A percentile compares a stretch with the other conserved stretches of the same genome.
Conservation (phyloP, 2,113 vertebrate genomes). For the Trochalopteron elliotii region DNA sequence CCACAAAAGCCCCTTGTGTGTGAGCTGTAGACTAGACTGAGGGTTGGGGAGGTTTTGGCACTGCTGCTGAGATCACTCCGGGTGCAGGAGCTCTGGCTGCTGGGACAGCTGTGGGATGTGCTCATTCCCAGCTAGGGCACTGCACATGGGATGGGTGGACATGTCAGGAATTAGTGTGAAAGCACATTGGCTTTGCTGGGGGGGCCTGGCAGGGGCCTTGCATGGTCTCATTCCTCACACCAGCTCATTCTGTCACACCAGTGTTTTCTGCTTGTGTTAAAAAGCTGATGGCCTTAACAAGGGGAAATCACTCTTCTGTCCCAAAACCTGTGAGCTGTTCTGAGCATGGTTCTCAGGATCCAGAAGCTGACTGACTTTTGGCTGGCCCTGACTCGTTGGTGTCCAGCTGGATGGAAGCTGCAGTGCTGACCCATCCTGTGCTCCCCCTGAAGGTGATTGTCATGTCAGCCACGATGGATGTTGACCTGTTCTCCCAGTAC, state of each 20-base stretch:
- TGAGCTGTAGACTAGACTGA: not conserved
- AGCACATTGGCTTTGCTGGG: not conserved
- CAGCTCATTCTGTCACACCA: accelerated
- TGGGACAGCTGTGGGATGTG: not conserved
- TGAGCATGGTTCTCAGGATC: not conserved
- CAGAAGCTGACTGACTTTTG: not conserved
- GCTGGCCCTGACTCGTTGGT: not conserved
- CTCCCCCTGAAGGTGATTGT: constrained; percentile 80
- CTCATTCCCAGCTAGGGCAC: not conserved
- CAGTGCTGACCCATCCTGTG: not conserved
- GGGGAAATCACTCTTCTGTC: not conserved
- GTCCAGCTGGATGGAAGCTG: not conserved
- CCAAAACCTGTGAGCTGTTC: not conserved
- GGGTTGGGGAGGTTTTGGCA: not conserved
- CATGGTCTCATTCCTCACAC: accelerated
- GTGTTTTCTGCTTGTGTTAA: accelerated
- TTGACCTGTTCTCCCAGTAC: constrained; percentile 94
- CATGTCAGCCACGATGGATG: constrained; percentile 99
- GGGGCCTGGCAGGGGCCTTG: not conserved
- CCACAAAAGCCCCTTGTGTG: not conserved
- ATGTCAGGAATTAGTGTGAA: not conserved
- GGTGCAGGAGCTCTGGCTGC: not conserved
- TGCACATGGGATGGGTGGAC: not conserved
- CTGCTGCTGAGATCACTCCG: not conserved
- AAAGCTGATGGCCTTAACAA: not conserved